phyloP scores from a whole-genome alignment of 2,888 invertebrate genomes.

The Lymantria dispar region DNA sequence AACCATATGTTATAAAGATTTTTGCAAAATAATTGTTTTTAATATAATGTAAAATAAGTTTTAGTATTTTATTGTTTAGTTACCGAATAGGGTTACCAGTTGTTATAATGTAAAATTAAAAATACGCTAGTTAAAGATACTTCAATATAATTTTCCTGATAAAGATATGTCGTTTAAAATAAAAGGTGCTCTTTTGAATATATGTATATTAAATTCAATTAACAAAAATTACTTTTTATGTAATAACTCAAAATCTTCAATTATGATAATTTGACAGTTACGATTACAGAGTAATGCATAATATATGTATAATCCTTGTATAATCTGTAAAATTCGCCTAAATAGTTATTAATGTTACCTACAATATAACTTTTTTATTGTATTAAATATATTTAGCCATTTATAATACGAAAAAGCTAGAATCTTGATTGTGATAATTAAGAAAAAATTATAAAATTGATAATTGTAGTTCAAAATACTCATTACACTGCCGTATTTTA shows the following conservation, averaged over 20 bases:
- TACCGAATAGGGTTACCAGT: slow-evolving; percentile 38
- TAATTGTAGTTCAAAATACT: slow-evolving; percentile 42
- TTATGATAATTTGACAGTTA: too few species aligned
- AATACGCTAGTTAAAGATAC: background rate
- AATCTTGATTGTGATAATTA: slow-evolving; percentile 33
- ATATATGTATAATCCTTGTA: too few species aligned
- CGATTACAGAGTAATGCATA: background rate
- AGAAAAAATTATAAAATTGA: slow-evolving; percentile 27
- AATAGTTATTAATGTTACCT: background rate
- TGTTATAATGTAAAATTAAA: slow-evolving; percentile 21
- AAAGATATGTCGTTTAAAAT: too few species aligned
- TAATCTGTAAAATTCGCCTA: background rate
- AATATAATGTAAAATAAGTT: slow-evolving; percentile 18
- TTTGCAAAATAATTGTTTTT: slow-evolving; percentile 25
- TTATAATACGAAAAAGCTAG: slow-evolving; percentile 19
- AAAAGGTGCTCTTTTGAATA: too few species aligned
- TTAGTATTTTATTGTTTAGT: slow-evolving; percentile 23
- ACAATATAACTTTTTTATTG: background rate
- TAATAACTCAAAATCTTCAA: too few species aligned
- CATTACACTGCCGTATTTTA: slow-evolving; percentile 39
- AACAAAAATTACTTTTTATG: too few species aligned
- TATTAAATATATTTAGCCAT: slow-evolving; percentile 10
- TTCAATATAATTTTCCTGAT: too few species aligned
- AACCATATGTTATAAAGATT: slow-evolving; percentile 10
- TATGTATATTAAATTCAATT: too few species aligned